phyloP scores from a whole-genome alignment of 2,113 vertebrate species.

The Cinclus mexicanus region DNA sequence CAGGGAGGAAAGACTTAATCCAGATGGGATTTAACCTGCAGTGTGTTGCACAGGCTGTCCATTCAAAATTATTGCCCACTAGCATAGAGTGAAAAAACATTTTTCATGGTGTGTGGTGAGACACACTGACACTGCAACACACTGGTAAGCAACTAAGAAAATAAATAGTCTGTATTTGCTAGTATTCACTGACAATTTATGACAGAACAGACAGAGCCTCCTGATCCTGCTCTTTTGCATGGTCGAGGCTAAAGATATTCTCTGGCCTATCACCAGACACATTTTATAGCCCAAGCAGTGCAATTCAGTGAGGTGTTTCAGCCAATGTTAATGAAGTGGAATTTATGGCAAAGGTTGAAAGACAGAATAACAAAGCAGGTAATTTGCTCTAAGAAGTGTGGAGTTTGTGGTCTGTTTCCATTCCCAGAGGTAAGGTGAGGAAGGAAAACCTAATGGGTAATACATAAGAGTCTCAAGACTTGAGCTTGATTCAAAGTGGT shows the following conservation, averaged over 20 bases:
- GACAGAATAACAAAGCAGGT: constrained; percentile 18
- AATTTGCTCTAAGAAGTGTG: constrained; percentile 13
- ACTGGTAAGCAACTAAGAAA: neutral
- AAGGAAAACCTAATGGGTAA: neutral
- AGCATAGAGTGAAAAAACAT: neutral
- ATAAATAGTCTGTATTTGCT: neutral
- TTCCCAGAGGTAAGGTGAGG: neutral
- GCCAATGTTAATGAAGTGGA: constrained; percentile 43
- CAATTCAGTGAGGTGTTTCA: neutral
- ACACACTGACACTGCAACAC: neutral
- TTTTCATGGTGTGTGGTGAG: neutral
- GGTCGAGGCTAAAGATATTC: neutral
- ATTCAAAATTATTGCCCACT: neutral
- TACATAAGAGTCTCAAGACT: neutral
- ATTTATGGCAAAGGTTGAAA: constrained; percentile 55
- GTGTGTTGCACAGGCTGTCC: neutral
- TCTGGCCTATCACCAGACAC: neutral
- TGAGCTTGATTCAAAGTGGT: constrained; percentile 1
- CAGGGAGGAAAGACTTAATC: constrained; percentile 39
- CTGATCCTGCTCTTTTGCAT: neutral
- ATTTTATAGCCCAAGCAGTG: constrained; percentile 1
- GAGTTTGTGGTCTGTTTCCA: constrained; percentile 6
- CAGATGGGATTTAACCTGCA: constrained; percentile 12
- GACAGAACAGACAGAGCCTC: neutral
- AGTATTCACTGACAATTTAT: neutral